phyloP scores from a whole-genome alignment of 1,140 invertebrate species.

The Aporrectodea caliginosa region DNA sequence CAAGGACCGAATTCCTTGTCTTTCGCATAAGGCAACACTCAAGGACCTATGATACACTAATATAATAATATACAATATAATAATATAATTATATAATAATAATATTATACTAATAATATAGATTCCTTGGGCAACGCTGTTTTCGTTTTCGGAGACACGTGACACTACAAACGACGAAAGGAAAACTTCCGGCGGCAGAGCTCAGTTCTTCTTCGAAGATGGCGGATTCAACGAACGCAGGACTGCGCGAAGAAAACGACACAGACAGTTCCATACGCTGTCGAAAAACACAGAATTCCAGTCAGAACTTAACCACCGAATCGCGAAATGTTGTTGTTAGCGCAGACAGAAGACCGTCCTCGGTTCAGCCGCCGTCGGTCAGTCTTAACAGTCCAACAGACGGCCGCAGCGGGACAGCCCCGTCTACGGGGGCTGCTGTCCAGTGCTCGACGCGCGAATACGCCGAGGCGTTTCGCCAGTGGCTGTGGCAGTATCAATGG shows the following conservation, averaged over 20 bases:
- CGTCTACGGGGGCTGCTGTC: neutral
- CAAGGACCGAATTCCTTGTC: too few species aligned
- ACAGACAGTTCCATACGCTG: neutral
- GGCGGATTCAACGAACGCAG: neutral
- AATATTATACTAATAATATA: too few species aligned
- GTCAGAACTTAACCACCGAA: neutral
- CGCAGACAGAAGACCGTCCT: neutral
- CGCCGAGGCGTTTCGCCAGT: conserved; percentile 36
- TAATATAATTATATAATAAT: too few species aligned
- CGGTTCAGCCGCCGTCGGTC: neutral
- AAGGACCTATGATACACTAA: too few species aligned
- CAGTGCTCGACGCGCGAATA: conserved; percentile 29
- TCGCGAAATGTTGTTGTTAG: neutral
- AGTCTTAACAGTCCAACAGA: too few species aligned
- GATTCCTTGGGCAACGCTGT: too few species aligned
- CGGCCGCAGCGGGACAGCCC: neutral
- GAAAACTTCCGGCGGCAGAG: too few species aligned
- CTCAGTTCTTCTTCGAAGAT: too few species aligned
- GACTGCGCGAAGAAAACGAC: neutral
- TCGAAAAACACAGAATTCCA: neutral
- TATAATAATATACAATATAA: too few species aligned
- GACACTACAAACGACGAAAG: too few species aligned
- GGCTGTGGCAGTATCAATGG: conserved; percentile 40
- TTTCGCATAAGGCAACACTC: too few species aligned
- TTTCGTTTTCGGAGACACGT: too few species aligned